Evolutionary conservation across 2,888 invertebrate genomes (phyloP), one percentile per base, ranked within the genome.

Genomic region (Archaeoteleia sp.): DNA sequence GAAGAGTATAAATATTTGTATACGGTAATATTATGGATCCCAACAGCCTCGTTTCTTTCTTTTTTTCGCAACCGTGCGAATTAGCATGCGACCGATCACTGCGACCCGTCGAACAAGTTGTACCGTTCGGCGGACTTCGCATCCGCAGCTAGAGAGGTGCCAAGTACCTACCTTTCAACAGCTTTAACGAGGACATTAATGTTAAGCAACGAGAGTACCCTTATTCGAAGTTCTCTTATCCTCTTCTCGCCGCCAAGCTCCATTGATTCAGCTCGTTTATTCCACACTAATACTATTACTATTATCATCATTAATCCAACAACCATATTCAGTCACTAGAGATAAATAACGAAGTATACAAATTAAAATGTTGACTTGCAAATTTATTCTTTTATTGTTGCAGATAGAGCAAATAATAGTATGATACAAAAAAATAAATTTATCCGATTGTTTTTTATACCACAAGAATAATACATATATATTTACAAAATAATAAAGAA

Each of bases 51-150:
- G 45, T 62, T 48, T 43, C 46, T 57, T 62, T 46, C 15, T 57
- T 60, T 67, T 61, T 49, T 62, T 61, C 45, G 63, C 57, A 58
- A 63, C 60, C 58, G 57, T 58, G 58, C 58, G 67, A 71, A 74
- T 73, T 74, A 73, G 73, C 74, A 71, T 70, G 73, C 61, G 70
- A 62, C 67, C 70, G 74, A 75, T 73, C 68, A 71, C 69, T 53
- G 67, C 67, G 69, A 71, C 71, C 72, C 67, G 74, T 73, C 69
- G 73, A 71, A 74, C 74, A 73, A 72, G 73, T 65, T 71, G 67
- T 63, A 69, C 70, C 65, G 67, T 73, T 67, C 54, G 65, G 63
- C 67, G 62, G 67, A 53, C 45, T 58, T 49, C 57, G 57, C 57
- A 62, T 71, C 51, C 51, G 51, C 62, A 60, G 61, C 58, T 49